phyloP scores from a whole-genome alignment of 2,797 vertebrate species.

The Phrynocephalus forsythii region DNA sequence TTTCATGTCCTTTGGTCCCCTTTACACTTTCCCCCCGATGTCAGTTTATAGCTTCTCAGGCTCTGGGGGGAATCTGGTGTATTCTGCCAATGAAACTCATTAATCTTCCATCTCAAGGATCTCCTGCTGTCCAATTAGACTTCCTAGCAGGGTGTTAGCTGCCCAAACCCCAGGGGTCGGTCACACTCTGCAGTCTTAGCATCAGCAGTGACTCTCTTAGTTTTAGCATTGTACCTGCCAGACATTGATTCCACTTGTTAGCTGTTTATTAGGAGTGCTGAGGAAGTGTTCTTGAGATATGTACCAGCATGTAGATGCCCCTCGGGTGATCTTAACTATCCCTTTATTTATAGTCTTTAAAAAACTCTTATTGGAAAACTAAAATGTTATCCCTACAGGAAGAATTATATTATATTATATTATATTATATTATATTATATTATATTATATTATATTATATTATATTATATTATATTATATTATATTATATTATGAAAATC shows the following conservation, averaged over 20 bases:
- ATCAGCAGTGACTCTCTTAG: conserved; percentile 3
- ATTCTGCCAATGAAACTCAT: conserved; percentile 46
- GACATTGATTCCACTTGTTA: conserved; percentile 24
- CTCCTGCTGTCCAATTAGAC: conserved; percentile 42
- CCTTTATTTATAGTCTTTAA: not conserved
- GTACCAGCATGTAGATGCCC: not conserved
- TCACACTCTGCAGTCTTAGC: conserved; percentile 12
- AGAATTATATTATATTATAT: too few species aligned
- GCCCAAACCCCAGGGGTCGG: conserved; percentile 14
- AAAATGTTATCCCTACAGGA: not conserved
- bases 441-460: too few species aligned
- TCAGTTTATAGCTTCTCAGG: conserved; percentile 28
- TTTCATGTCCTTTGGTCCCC: conserved; percentile 19
- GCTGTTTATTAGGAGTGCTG: conserved; percentile 20
- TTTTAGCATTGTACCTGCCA: conserved; percentile 28
- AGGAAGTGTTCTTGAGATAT: conserved; percentile 12
- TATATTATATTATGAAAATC: too few species aligned
- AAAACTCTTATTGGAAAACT: not conserved
- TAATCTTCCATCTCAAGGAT: conserved; percentile 36
- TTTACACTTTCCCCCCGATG: conserved; percentile 20
- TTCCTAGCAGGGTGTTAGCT: conserved; percentile 33
- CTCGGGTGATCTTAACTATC: not conserved
- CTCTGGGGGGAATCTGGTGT: conserved; percentile 10
- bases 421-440: too few species aligned
- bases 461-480: too few species aligned